These are phyloP conservation scores for Galaxea fascicularis DNA, from an alignment of 92 coral and sea anemone species.

Conservation along the genomic window DNA sequence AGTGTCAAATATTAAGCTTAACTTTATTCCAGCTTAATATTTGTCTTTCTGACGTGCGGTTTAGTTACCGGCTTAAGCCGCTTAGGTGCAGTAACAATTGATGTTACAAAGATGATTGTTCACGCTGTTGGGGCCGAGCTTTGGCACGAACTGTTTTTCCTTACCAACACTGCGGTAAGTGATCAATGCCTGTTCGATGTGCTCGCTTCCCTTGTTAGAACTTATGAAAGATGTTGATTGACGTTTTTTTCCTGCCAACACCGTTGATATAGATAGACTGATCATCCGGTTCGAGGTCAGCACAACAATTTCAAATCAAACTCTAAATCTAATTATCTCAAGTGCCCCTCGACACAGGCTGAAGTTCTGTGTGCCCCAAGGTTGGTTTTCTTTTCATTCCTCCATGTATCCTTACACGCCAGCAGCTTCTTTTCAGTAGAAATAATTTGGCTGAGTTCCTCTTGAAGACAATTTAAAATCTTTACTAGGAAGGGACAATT, in stretches of 20 bases:
- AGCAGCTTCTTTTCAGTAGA: too few relatives aligned
- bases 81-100: neutral
- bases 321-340: slow-evolving; percentile 17
- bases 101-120: neutral
- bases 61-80: neutral
- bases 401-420: too few relatives aligned
- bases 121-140: neutral
- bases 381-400: neutral
- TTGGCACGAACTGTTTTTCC: neutral
- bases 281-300: neutral
- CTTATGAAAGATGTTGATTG: neutral
- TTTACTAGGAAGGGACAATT: too few relatives aligned
- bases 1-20: neutral
- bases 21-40: neutral
- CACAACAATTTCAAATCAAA: neutral
- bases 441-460: too few relatives aligned
- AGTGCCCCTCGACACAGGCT: neutral
- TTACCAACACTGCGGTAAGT: neutral
- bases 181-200: neutral
- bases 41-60: neutral
- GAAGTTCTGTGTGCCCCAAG: neutral
- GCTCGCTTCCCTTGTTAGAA: neutral
- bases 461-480: too few relatives aligned
- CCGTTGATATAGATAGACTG: neutral
- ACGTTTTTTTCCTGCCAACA: neutral